Conservation (phyloP, 2,888 invertebrate species). For the Phlogophora meticulosa region DNA sequence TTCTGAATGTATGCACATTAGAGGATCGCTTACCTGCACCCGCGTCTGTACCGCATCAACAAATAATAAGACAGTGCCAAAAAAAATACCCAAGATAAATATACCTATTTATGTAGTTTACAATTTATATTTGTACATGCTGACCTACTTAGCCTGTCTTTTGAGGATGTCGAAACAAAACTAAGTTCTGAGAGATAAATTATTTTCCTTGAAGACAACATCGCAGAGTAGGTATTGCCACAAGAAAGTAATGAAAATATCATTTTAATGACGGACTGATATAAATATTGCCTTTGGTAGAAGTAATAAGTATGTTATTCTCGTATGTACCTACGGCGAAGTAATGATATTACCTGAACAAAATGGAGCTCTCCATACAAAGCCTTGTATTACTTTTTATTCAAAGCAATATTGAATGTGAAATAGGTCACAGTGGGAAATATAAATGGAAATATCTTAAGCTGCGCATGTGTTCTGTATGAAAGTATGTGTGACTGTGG, state of each 20-base stretch:
- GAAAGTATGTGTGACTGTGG: slow-evolving; percentile 13
- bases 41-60: neutral
- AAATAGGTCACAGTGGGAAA: slow-evolving; percentile 37
- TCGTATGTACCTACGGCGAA: slow-evolving; percentile 6
- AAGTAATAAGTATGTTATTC: slow-evolving; percentile 29
- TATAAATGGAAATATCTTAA: slow-evolving; percentile 38
- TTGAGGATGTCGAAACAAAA: slow-evolving; percentile 26
- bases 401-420: slow-evolving; percentile 46
- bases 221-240: slow-evolving; percentile 37
- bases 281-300: neutral
- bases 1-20: neutral
- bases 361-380: slow-evolving; percentile 28
- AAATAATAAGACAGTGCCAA: neutral
- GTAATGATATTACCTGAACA: slow-evolving; percentile 39
- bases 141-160: slow-evolving; percentile 31
- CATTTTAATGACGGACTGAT: slow-evolving; percentile 21
- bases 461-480: slow-evolving; percentile 29
- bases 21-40: neutral
- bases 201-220: slow-evolving; percentile 17
- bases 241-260: slow-evolving; percentile 25
- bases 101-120: slow-evolving; percentile 5
- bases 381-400: slow-evolving; percentile 37
- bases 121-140: slow-evolving; percentile 17
- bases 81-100: neutral
- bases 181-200: slow-evolving; percentile 27